These are phyloP conservation scores for Campoletis sonorensis DNA, from an alignment of 1,140 invertebrate species.

Conservation along the genomic window DNA sequence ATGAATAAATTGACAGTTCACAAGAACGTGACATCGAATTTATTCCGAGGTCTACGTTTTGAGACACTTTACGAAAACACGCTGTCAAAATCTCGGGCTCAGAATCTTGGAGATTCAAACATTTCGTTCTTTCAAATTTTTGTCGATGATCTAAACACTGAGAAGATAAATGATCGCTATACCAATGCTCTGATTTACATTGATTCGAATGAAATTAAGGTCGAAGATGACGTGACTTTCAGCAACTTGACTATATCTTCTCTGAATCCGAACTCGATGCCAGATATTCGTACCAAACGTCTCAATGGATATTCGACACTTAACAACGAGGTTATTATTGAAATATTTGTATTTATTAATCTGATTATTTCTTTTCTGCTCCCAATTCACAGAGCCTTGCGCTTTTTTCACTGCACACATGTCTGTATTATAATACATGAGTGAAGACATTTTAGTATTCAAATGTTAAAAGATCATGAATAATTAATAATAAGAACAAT, in stretches of 20 bases:
- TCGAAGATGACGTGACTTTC: slow-evolving; percentile 57
- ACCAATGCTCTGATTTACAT: slow-evolving; percentile 52
- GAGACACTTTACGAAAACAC: slow-evolving; percentile 49
- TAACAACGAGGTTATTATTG: slow-evolving; percentile 6
- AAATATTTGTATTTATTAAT: no score
- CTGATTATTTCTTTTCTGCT: no score
- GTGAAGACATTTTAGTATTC: no score
- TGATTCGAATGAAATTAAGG: slow-evolving; percentile 41
- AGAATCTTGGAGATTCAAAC: slow-evolving; percentile 49
- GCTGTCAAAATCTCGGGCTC: slow-evolving; percentile 53
- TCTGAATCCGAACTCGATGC: slow-evolving; percentile 47
- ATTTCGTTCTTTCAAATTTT: slow-evolving; percentile 45
- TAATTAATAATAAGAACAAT: no score
- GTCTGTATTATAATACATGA: no score
- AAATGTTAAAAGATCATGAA: no score
- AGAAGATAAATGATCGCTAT: slow-evolving; percentile 53
- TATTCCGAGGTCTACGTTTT: slow-evolving; percentile 43
- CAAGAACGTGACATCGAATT: slow-evolving; percentile 47
- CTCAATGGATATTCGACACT: slow-evolving; percentile 10
- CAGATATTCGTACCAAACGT: slow-evolving; percentile 10
- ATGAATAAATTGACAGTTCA: slow-evolving; percentile 52
- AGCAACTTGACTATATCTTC: slow-evolving; percentile 48
- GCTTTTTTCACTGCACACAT: no score
- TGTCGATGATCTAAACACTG: slow-evolving; percentile 44
- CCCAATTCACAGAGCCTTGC: no score